Evolutionary conservation across 2,888 invertebrate species (phyloP), one percentile per base, ranked within the genome.

Genomic region (Serrognathus titanus): DNA sequence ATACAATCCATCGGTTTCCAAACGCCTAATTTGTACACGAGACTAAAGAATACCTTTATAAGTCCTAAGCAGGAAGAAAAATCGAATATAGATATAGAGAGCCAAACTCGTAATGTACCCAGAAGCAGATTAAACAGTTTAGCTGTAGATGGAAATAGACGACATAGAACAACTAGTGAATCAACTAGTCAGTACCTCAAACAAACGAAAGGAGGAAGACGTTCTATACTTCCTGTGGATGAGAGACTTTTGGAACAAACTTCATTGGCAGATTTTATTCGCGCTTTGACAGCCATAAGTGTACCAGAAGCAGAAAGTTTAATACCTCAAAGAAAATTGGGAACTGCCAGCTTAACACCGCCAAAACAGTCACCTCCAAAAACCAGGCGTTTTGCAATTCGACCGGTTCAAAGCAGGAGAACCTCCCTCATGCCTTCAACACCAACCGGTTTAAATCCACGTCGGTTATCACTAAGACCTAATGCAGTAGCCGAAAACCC

Each of bases 261-360:
- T 0, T 90, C 91, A 16, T 82, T 93, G 10, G 92, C 91, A 1
- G 92, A 93, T 76, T 82, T 93, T 52, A 81, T 93, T 24, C 81
- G 91, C 54, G 91, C 90, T 0, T 76, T 93, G 48, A 87, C 90
- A 47, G 83, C 86, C n/a, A 79, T 92, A 31, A 71, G 73, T 0
- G 69, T 74, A 1, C 73, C 78, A 0, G 60, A 57, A 10, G 50
- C 49, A 11, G 69, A 65, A 11, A 58, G 65, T 2, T 55, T 66
- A 5, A 68, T 65, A 13, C 78, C 79, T 1, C 78, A 80, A 55
- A 76, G 83, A 10, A 84, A 84, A 71, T 62, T 81, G 60, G 84
- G 84, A 11, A 82, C 79, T 0, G 83, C 82, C 12, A 77, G 78
- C 9, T 65, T 82, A 6, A 78, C 79, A 1, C 81, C 82, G 0